Evolutionary conservation across 2,113 vertebrate genomes (phyloP), one percentile per base, ranked within the genome.

Genomic region (Boleophthalmus pectinirostris): DNA sequence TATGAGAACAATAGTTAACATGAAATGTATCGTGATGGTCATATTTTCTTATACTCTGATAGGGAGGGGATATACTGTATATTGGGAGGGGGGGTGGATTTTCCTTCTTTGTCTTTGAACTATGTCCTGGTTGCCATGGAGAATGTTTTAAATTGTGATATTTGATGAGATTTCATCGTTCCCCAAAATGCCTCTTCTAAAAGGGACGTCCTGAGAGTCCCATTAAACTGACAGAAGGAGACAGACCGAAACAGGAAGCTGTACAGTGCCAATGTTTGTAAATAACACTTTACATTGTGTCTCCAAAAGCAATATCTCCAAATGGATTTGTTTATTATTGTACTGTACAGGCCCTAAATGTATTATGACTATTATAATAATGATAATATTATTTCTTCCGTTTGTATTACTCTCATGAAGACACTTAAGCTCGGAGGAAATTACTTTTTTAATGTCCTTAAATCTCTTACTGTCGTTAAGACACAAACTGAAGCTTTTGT

Each of bases 211-310:
- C 74, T 81, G 81, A 75, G 86, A 83, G 83, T 92, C 85, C 88
- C 78, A 33, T 72, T 86, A 64, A 87, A 89, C 86, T 88, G 86
- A 91, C 87, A 81, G 79, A 80, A 83, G 82, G 88, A 72, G 78
- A 89, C 13, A 70, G 75, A 72, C 66, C 79, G 71, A 70, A 70
- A 82, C 60, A 47, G 81, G 74, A 90, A 88, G 87, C 88, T 93
- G 93, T 93, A 94, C 92, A 94, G 93, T 94, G 93, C 93, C 93
- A 94, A 94, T 90, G 90, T 93, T 84, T 94, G 92, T 93, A 94
- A 89, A 93, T 93, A 90, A 88, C 89, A 92, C 90, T 92, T 25
- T 89, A 92, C 90, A 92, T 85, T 89, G 91, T 88, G 89, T 93
- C 92, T 94, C 92, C 89, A 91, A 93, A 94, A 94, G 93, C 93